Conservation (phyloP, 2,888 invertebrate genomes). For the Agrochola macilenta region DNA sequence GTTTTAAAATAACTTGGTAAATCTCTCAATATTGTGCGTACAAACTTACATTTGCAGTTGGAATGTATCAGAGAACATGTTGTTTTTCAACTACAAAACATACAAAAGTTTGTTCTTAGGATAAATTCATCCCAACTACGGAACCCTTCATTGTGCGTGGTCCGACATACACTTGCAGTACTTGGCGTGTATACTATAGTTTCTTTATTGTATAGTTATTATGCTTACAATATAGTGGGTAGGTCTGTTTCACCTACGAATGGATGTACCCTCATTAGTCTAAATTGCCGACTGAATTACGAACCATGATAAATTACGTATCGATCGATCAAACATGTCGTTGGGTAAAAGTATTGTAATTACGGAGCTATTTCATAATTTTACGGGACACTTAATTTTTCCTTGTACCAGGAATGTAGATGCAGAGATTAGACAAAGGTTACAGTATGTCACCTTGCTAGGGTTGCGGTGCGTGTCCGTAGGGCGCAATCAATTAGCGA, state of each 20-base stretch:
- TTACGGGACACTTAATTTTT: constrained; percentile 27
- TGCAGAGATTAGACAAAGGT: constrained; percentile 65
- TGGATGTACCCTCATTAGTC: constrained; percentile 50
- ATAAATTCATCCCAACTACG: no score
- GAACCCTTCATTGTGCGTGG: no score
- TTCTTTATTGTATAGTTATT: constrained; percentile 19
- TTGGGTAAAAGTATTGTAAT: constrained; percentile 37
- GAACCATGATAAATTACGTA: constrained; percentile 53
- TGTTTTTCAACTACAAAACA: no score
- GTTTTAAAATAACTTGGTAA: no score
- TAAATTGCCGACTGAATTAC: constrained; percentile 48
- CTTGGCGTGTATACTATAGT: no score
- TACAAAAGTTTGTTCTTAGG: no score
- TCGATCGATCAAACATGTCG: constrained; percentile 45
- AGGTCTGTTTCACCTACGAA: constrained; percentile 17
- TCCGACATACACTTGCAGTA: no score
- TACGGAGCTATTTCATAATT: constrained; percentile 22
- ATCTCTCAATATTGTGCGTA: no score
- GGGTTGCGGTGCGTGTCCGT: constrained; percentile 78
- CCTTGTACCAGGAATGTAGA: constrained; percentile 57
- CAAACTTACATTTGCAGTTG: no score
- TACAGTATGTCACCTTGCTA: constrained; percentile 75
- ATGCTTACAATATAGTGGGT: constrained; percentile 22
- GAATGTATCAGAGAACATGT: no score
- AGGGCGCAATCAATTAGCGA: constrained; percentile 88